Evolutionary conservation across 2,797 vertebrate genomes (phyloP).

Genomic region (Pelochelys cantorii): DNA sequence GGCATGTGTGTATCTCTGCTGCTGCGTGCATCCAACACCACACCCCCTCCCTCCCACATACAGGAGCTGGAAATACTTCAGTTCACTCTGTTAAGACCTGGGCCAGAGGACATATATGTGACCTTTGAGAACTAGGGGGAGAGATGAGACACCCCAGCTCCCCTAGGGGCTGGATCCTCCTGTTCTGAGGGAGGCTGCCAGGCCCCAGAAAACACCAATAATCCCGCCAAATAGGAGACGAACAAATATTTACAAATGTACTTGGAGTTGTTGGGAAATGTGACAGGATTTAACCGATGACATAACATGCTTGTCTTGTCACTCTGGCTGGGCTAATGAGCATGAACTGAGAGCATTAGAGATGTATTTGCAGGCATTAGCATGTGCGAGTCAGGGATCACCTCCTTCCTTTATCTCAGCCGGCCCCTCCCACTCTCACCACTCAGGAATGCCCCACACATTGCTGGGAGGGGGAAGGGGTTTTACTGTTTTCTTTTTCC

Average conservation of each 20-base stretch:
- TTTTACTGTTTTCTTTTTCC: rapidly evolving
- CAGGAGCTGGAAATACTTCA: rapidly evolving
- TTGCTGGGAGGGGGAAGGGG: rapidly evolving
- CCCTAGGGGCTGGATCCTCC: background rate
- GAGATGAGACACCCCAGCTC: background rate
- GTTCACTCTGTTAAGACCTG: background rate
- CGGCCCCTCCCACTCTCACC: background rate
- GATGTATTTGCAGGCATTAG: conserved; percentile 31
- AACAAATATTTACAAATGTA: conserved; percentile 64
- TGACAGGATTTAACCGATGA: conserved; percentile 57
- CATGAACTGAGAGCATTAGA: conserved; percentile 57
- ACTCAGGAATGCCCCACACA: rapidly evolving
- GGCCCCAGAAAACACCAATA: background rate
- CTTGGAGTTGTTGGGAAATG: conserved; percentile 55
- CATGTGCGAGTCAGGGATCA: conserved; percentile 19
- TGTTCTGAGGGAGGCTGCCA: background rate
- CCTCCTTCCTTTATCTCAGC: background rate
- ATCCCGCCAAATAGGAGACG: conserved; percentile 19
- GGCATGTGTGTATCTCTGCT: background rate
- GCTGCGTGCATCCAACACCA: background rate
- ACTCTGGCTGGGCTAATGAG: conserved; percentile 58
- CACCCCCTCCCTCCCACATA: background rate
- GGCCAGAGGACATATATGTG: rapidly evolving
- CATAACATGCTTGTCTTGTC: conserved; percentile 46
- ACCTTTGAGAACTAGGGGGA: rapidly evolving